These are phyloP conservation scores for Microctenopoma stevenorrisi DNA, from an alignment of 2,797 vertebrate genomes.

Conservation along the genomic window DNA sequence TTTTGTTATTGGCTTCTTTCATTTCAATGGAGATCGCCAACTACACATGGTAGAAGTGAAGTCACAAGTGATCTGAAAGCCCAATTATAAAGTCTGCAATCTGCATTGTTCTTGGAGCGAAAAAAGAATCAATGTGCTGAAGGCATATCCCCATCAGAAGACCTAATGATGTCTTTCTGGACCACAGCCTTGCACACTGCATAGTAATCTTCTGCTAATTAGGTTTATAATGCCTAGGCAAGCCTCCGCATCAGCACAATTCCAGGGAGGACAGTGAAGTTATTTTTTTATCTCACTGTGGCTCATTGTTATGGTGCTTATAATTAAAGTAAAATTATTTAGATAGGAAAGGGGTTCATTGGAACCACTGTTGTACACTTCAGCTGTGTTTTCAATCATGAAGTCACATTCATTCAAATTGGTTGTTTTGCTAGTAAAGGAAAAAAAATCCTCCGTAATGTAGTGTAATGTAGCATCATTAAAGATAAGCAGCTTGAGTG, in stretches of 20 bases:
- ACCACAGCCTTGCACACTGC: conserved; percentile 88
- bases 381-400: conserved; percentile 71
- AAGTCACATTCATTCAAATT: conserved; percentile 69
- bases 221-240: conserved; percentile 89
- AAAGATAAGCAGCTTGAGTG: conserved; percentile 23
- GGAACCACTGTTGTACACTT: conserved; percentile 74
- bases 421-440: conserved; percentile 44
- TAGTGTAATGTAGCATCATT: conserved; percentile 25
- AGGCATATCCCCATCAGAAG: conserved; percentile 89
- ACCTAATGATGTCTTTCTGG: conserved; percentile 90
- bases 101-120: conserved; percentile 88
- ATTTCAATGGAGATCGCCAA: conserved; percentile 75
- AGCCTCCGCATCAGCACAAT: conserved; percentile 85
- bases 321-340: conserved; percentile 86
- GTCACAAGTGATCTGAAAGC: conserved; percentile 85
- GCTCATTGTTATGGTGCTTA: conserved; percentile 79
- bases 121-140: conserved; percentile 87
- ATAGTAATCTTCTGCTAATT: conserved; percentile 91
- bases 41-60: conserved; percentile 77
- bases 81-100: conserved; percentile 89
- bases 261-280: conserved; percentile 81
- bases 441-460: conserved; percentile 37
- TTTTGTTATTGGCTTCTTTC: conserved; percentile 71
- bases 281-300: conserved; percentile 85
- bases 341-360: conserved; percentile 74